Evolutionary conservation across 1,140 invertebrate genomes (phyloP).

Genomic region (Planococcus citri): DNA sequence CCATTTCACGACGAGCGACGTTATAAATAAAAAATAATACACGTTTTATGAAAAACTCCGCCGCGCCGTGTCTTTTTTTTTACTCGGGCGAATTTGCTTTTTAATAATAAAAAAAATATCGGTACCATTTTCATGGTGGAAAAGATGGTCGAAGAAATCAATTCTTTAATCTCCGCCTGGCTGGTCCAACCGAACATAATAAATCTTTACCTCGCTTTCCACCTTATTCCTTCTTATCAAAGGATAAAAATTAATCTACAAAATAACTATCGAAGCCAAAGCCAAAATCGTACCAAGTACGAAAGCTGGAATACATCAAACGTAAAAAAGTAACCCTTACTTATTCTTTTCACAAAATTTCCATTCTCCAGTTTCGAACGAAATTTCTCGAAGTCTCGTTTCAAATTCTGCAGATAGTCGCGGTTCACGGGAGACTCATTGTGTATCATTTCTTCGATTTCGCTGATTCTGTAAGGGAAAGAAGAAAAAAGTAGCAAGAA

Average conservation of each 20-base stretch:
- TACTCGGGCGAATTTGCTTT: no score
- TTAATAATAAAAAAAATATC: no score
- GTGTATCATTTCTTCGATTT: constrained; percentile 46
- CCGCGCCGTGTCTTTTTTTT: no score
- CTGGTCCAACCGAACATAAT: no score
- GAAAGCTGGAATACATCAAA: not conserved
- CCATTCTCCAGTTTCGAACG: constrained; percentile 53
- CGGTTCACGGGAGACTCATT: constrained; percentile 39
- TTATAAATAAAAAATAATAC: no score
- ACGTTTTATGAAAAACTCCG: no score
- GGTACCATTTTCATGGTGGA: no score
- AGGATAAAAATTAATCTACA: not conserved
- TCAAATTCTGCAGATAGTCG: constrained; percentile 45
- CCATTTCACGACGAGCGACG: no score
- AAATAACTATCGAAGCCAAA: not conserved
- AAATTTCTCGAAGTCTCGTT: constrained; percentile 49
- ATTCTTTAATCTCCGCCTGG: no score
- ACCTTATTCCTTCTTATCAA: no score
- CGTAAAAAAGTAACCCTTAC: constrained; percentile 33
- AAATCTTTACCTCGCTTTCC: no score
- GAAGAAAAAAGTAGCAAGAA: constrained; percentile 4
- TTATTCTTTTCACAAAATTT: constrained; percentile 57
- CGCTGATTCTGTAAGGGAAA: constrained; percentile 44
- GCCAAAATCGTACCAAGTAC: not conserved
- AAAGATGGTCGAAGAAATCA: no score